phyloP scores from a whole-genome alignment of 2,113 vertebrate genomes.

The Drymodes brunneopygia region DNA sequence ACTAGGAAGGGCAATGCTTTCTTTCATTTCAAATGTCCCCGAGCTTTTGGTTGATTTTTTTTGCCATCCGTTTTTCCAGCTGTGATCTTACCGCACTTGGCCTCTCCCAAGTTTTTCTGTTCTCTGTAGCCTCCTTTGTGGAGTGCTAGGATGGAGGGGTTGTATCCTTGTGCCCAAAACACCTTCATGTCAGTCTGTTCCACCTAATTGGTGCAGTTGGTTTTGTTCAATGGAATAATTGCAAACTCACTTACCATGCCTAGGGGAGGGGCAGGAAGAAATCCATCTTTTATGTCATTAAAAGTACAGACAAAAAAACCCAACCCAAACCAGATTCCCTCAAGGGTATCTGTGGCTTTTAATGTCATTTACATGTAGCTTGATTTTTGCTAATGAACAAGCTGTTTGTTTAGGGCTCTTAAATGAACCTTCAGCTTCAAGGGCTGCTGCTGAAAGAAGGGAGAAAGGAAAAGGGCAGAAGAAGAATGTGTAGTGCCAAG shows the following conservation, averaged over 20 bases:
- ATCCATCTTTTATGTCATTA: conserved; percentile 32
- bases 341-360: background rate
- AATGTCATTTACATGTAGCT: conserved; percentile 23
- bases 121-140: background rate
- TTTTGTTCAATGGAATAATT: conserved; percentile 13
- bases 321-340: background rate
- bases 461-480: background rate
- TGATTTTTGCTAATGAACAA: conserved; percentile 32
- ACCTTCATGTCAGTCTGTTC: background rate
- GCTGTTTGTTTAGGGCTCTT: background rate
- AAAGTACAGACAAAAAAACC: background rate
- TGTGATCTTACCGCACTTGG: background rate
- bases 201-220: background rate
- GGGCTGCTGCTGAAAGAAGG: background rate
- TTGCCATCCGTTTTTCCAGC: background rate
- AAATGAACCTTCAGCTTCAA: background rate
- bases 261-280: background rate
- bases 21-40: background rate
- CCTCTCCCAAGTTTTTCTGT: background rate
- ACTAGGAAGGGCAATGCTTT: background rate
- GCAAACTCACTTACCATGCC: background rate
- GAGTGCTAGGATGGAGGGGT: background rate
- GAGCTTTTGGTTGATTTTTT: background rate
- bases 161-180: background rate
- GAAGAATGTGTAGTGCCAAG: background rate